A percentile compares a stretch with the other conserved stretches of the same genome.
phyloP scores from a whole-genome alignment of 53 echinoderm and acorn worm species.

The Paelopatides confundens region DNA sequence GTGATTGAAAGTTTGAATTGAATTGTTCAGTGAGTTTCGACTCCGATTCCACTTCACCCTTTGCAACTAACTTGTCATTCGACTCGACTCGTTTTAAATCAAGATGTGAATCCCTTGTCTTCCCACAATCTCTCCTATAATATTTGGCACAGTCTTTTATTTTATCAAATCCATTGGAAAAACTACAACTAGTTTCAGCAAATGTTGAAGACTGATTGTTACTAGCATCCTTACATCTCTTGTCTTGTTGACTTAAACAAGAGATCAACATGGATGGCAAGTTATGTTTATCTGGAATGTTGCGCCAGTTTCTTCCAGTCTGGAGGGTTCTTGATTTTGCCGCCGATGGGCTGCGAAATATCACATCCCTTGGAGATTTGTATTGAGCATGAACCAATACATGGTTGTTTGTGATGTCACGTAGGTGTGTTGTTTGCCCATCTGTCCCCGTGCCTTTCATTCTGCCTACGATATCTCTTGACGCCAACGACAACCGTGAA shows the following conservation, averaged over 20 bases:
- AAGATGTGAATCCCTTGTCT: too few relatives aligned
- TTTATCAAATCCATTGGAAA: neutral
- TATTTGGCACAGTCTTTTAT: neutral
- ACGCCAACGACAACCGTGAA: neutral
- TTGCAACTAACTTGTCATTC: too few relatives aligned
- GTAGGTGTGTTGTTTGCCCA: neutral
- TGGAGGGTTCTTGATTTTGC: constrained; percentile 3
- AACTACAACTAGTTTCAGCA: neutral
- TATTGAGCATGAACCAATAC: neutral
- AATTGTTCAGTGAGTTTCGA: too few relatives aligned
- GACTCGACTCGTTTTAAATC: too few relatives aligned
- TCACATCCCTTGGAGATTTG: neutral
- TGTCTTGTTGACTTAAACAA: neutral
- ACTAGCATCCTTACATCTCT: neutral
- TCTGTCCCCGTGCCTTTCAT: neutral
- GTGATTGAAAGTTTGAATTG: too few relatives aligned
- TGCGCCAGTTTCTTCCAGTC: neutral
- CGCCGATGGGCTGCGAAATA: neutral
- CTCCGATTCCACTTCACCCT: too few relatives aligned
- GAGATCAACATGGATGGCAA: constrained; percentile 9
- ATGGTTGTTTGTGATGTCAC: constrained; percentile 1
- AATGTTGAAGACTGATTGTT: neutral
- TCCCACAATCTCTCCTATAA: too few relatives aligned
- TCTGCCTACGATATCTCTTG: neutral
- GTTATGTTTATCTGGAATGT: constrained; percentile 21